These are phyloP conservation scores for Scopus umbretta DNA, from an alignment of 2,113 vertebrate species.

Conservation along the genomic window DNA sequence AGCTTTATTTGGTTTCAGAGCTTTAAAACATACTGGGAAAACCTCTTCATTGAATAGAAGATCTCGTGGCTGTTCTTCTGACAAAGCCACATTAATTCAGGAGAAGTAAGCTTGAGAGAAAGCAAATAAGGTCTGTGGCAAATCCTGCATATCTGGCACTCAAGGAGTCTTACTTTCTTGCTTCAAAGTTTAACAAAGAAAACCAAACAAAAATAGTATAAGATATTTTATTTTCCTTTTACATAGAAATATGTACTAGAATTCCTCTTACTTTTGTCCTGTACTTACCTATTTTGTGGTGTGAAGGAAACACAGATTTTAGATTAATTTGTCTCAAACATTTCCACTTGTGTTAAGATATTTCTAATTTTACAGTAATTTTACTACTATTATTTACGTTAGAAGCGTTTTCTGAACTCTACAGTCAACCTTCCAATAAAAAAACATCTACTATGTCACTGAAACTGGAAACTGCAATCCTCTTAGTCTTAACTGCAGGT, in stretches of 20 bases:
- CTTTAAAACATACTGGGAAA: neutral
- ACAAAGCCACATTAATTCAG: neutral
- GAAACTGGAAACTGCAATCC: neutral
- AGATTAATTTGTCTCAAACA: neutral
- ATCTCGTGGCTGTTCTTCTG: neutral
- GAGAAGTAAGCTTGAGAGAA: neutral
- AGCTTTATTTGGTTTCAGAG: neutral
- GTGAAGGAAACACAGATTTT: neutral
- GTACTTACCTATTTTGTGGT: neutral
- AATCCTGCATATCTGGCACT: neutral
- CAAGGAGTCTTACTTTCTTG: neutral
- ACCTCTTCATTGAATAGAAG: neutral
- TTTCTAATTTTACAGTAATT: neutral
- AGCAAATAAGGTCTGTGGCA: neutral
- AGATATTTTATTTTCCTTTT: neutral
- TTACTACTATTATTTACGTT: neutral
- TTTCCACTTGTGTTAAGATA: neutral
- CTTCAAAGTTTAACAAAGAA: neutral
- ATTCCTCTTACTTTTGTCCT: neutral
- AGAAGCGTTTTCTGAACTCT: neutral
- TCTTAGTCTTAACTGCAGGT: slow-evolving; percentile 17
- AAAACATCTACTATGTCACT: neutral
- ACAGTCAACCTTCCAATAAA: neutral
- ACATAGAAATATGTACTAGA: neutral
- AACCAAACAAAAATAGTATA: neutral